Base-by-base conservation (phyloP, 2,888 invertebrate genomes). In the Lissonota sp. region DNA sequence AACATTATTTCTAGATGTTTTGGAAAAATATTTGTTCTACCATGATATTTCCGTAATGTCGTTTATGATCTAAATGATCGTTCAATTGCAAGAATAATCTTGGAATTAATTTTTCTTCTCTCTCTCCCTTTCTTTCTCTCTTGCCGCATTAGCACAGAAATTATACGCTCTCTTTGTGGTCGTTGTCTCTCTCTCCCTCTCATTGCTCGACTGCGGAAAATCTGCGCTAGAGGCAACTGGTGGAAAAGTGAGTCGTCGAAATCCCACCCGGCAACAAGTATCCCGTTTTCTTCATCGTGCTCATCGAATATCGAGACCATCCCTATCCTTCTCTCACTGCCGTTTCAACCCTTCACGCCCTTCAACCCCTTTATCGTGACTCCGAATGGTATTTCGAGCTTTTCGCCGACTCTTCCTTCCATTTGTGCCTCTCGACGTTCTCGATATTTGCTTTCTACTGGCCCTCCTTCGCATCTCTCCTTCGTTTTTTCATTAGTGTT, bases 201-300 rank as follows among this genome's bases (percentile, higher is more conserved):
- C 7, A 8, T 12, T 5, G 8, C 7, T 5, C 40, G 26, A 55
- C 39, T 42, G 5, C 12, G 44, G 26, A 26, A 26, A 26, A 26
- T 26, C 26, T 26, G 72, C 42, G n/a, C 26, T 46, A 46, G 51
- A 49, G 69, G 80, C 73, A 77, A 69, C 73, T 69, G 69, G 64
- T 66, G 73, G 77, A 77, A 69, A 70, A 80, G 57, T 67, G 69
- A 77, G 53, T 73, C 67, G 60, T 63, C 75, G 46, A 67, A 49
- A 63, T 60, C 70, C 64, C 51, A 49, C 12, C 6, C 26, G 64
- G 77, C 73, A 80, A 80, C 69, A 80, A 77, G 73, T 76, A 64
- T 67, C 69, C 64, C 57, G 57, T 63, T 73, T 64, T 77, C 73
- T 71, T 51, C 72, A 49, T 72, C 58, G 63, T 60, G 58, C 69